phyloP scores from a whole-genome alignment of 2,113 vertebrate genomes.

The Phaethornis superciliosus region DNA sequence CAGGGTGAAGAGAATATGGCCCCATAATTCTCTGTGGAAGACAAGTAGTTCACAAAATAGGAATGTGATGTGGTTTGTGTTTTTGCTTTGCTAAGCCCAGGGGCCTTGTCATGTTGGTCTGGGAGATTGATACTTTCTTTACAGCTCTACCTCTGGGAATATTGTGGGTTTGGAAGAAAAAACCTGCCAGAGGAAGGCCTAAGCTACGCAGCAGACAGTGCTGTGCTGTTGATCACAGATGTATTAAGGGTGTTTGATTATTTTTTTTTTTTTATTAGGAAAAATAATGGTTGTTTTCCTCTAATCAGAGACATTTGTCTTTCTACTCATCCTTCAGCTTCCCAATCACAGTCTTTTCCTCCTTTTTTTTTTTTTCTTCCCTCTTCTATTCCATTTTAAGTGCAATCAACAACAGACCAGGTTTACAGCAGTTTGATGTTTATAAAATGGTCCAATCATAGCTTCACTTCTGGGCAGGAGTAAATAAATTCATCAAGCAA shows the following conservation, averaged over 20 bases:
- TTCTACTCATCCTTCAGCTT: slow-evolving; percentile 12
- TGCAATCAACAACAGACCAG: background rate
- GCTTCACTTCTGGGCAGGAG: slow-evolving; percentile 57
- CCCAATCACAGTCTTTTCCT: background rate
- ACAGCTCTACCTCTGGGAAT: background rate
- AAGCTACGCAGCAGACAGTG: background rate
- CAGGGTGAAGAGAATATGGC: background rate
- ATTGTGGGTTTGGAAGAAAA: background rate
- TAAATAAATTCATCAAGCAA: slow-evolving; percentile 70
- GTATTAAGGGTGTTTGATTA: background rate
- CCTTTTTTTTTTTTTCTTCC: fast-evolving
- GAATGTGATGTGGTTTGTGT: background rate
- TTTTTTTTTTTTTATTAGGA: background rate
- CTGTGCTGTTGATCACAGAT: background rate
- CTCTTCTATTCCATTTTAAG: background rate
- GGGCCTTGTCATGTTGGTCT: background rate
- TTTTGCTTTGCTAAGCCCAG: slow-evolving; percentile 2
- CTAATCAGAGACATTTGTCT: slow-evolving; percentile 36
- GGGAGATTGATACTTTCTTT: slow-evolving; percentile 1
- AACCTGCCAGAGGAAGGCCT: background rate
- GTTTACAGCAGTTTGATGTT: slow-evolving; percentile 49
- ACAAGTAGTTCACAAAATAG: background rate
- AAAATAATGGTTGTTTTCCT: slow-evolving; percentile 18
- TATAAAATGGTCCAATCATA: slow-evolving; percentile 60
- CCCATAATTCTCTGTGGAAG: background rate